Base-by-base conservation (phyloP, 1,140 invertebrate species). In the Diabrotica undecimpunctata region DNA sequence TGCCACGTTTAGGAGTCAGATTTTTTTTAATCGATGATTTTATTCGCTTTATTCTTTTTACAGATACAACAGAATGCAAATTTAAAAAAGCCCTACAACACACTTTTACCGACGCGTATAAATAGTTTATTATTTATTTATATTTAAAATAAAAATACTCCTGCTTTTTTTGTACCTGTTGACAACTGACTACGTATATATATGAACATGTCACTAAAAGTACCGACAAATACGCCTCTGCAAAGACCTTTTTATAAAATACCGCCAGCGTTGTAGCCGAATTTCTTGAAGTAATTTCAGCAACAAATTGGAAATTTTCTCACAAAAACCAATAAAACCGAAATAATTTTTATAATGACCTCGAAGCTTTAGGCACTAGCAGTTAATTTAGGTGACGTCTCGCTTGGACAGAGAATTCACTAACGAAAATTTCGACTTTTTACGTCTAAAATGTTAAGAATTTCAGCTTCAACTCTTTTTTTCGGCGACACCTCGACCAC, bases 341-440 rank as follows among this genome's bases (percentile, higher is more conserved):
- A 52, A 41, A 9, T 55, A 35, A 51, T 61, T 63, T 50, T 63
- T 62, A 35, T 62, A 54, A 53, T 39, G 41, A n/a, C 41, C 41
- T 10, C 41, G 8, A 46, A 4, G 8, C 8, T 46, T 46, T n/a
- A n/a, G 41, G 41, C 50, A 14, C 9, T 39, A 7, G 10, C 61
- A n/a, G 8, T 63, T 63, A 55, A 54, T 63, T 55, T 63, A 63
- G 25, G 54, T 63, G 14, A 62, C 52, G 50, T 62, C 35, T 13
- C 41, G 55, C 36, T 12, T 6, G 55, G 38, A 2, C 36, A 25
- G 35, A 41, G 41, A 13, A 61, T 61, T 50, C 50, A 14, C 38
- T 25, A 52, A 38, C 13, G 10, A 52, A 61, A 61, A 12, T 41
- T 52, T 13, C 9, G 14, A 61, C 46, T 36, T 51, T 50, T 51